phyloP scores from a whole-genome alignment of 2,888 invertebrate genomes.

The Melieria crassipennis region DNA sequence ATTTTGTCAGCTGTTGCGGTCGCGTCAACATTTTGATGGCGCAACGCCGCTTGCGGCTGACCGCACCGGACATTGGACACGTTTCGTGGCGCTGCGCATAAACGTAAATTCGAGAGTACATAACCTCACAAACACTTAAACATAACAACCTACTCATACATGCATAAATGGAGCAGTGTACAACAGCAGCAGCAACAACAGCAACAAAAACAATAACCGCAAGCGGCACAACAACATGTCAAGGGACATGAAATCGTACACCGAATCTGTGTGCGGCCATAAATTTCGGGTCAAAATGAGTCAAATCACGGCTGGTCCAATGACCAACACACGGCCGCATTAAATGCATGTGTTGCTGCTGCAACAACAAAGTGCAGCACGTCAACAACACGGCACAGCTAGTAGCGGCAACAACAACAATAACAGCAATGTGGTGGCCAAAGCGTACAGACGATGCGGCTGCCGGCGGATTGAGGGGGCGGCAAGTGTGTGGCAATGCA shows the following conservation, averaged over 20 bases:
- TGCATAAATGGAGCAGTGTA: slow-evolving; percentile 13
- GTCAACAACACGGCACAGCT: not conserved
- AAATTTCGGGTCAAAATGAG: slow-evolving; percentile 25
- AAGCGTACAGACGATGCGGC: no score
- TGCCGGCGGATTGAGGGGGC: no score
- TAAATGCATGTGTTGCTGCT: no score
- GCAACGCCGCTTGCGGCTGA: no score
- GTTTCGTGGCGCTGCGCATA: not conserved
- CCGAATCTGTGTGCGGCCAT: slow-evolving; percentile 2
- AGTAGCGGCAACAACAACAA: slow-evolving; percentile 11
- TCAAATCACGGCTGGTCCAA: slow-evolving; percentile 15
- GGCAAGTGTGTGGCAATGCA: no score
- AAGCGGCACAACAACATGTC: not conserved
- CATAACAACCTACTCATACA: slow-evolving; percentile 23
- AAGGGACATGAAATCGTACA: slow-evolving; percentile 13
- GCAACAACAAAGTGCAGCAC: no score
- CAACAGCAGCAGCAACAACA: slow-evolving; percentile 1
- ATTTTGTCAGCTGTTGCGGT: no score
- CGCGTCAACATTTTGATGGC: no score
- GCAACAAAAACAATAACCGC: not conserved
- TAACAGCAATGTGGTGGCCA: slow-evolving; percentile 11
- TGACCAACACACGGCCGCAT: not conserved
- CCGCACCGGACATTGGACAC: no score
- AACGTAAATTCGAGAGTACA: slow-evolving; percentile 29
- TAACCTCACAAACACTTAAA: slow-evolving; percentile 26